Conservation (phyloP, 2,113 vertebrate genomes). For the Podilymbus podiceps region DNA sequence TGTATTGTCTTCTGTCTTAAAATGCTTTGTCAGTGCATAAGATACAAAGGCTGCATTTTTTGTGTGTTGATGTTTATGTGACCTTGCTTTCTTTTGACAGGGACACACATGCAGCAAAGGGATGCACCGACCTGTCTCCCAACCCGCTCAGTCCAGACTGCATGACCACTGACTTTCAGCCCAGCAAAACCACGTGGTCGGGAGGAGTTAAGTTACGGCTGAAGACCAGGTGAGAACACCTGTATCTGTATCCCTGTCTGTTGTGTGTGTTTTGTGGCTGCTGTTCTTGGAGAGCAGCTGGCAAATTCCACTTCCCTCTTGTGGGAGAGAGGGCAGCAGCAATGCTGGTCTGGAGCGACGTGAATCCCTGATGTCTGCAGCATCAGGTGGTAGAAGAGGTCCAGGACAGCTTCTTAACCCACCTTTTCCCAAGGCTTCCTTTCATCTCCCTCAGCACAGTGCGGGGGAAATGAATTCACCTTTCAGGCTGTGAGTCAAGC, state of each 20-base stretch:
- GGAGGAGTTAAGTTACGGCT: constrained; percentile 63
- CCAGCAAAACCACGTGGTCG: constrained; percentile 54
- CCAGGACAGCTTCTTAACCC: not conserved
- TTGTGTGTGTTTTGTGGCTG: not conserved
- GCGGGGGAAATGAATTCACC: not conserved
- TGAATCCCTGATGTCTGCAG: fast-evolving
- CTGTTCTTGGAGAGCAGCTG: not conserved
- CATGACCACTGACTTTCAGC: constrained; percentile 23
- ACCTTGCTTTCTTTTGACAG: constrained; percentile 47
- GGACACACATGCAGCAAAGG: constrained; percentile 58
- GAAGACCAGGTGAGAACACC: constrained; percentile 68
- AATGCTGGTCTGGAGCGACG: not conserved
- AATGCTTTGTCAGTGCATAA: not conserved
- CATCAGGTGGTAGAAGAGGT: not conserved
- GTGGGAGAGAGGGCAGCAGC: not conserved
- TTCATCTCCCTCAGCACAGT: not conserved
- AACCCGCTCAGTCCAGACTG: not conserved
- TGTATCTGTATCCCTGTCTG: fast-evolving
- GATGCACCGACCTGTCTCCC: not conserved
- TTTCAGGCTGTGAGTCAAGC: not conserved
- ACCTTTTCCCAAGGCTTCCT: not conserved
- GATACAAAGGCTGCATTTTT: not conserved
- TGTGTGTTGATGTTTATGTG: not conserved
- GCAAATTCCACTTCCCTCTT: not conserved
- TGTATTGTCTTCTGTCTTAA: not conserved